Base-by-base conservation (phyloP, 2,113 vertebrate species). In the Trogon surrucura region DNA sequence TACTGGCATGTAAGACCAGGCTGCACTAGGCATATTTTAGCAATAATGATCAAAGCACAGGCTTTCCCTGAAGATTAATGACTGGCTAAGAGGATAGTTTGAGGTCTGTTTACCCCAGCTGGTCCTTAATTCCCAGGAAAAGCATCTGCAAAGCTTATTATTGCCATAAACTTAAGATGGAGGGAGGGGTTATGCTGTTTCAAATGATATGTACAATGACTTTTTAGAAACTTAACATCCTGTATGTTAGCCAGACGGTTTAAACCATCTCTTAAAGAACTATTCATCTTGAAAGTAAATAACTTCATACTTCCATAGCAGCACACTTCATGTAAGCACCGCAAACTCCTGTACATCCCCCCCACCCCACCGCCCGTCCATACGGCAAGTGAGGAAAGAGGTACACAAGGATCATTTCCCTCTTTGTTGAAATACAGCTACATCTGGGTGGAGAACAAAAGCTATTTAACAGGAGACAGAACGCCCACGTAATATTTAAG, bases 41-140 rank as follows among this genome's bases (percentile, higher is more conserved):
- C 95, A 96, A 97, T 97, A 96, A 97, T 69, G 93, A 97, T 96
- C 96, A 96, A 97, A 97, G 96, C 88, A 92, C 89, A 96, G 90
- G 88, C 92, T 93, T 97, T 92, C 93, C 93, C 96, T 92, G 93
- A 97, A 97, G 95, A 97, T 96, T 96, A 96, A 96, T 96, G 96
- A 91, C 96, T 94, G 92, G 91, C 93, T 96, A 96, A 95, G 96
- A 96, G 93, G 93, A 97, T 93, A 96, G 96, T 96, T 96, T 96
- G 93, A 96, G 96, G 95, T 97, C 95, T 96, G 90, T 96, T 97
- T 97, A 97, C 85, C 92, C 96, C 95, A 96, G 93, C 91, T 96
- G 96, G 95, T 93, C 93, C 96, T 93, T 95, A 96, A 97, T 96
- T 97, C 96, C 92, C 95, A 87, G 91, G 92, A 97, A 96, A 97